Conservation (phyloP, 1,140 invertebrate genomes). For the Samia ricini region DNA sequence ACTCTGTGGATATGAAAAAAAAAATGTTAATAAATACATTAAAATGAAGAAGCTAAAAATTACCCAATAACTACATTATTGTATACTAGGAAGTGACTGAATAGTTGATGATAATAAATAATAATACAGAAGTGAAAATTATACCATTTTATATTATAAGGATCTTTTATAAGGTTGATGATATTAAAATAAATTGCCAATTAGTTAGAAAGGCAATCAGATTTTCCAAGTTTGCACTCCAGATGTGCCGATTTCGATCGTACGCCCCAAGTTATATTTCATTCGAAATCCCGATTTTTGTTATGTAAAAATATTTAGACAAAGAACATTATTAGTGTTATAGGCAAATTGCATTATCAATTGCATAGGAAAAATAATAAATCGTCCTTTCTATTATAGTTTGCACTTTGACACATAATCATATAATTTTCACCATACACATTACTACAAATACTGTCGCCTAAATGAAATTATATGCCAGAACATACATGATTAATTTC, state of each 20-base stretch:
- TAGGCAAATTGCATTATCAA: constrained; percentile 31
- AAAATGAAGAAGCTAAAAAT: too few relatives aligned
- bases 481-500: constrained; percentile 40
- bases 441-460: constrained; percentile 13
- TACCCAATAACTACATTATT: too few relatives aligned
- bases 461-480: constrained; percentile 14
- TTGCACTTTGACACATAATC: constrained; percentile 64
- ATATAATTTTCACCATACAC: constrained; percentile 27
- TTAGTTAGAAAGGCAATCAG: constrained; percentile 40
- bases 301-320: background rate
- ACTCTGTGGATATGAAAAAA: constrained; percentile 15
- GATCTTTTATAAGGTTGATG: too few relatives aligned
- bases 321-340: background rate
- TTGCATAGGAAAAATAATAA: constrained; percentile 42
- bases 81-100: too few relatives aligned
- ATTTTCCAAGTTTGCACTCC: constrained; percentile 23
- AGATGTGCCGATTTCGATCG: constrained; percentile 49
- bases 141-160: too few relatives aligned
- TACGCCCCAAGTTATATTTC: constrained; percentile 28
- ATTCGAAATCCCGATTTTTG: background rate
- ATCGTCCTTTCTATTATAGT: constrained; percentile 49
- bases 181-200: constrained; percentile 31
- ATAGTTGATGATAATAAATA: too few relatives aligned
- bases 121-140: too few relatives aligned
- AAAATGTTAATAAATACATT: constrained; percentile 34